These are phyloP conservation scores for Oreochromis mossambicus DNA, from an alignment of 2,797 vertebrate genomes.

Conservation along the genomic window DNA sequence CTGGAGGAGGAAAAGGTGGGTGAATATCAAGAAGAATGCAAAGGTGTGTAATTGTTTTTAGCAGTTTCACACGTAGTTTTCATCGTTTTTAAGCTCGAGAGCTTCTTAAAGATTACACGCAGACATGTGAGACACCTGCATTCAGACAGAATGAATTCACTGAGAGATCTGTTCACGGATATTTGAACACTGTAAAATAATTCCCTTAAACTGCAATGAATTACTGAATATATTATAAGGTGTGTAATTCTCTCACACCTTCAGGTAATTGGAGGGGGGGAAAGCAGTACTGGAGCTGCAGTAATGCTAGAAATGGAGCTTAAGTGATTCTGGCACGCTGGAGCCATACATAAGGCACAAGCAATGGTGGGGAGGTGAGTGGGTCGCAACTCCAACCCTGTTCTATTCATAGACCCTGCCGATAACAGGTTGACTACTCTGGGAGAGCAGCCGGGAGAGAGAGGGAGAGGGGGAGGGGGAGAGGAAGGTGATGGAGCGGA, in stretches of 20 bases:
- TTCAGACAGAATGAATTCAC: constrained; percentile 11
- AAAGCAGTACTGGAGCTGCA: background rate
- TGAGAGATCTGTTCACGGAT: background rate
- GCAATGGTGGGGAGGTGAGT: constrained; percentile 57
- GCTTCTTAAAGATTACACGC: background rate
- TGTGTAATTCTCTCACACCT: background rate
- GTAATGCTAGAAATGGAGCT: background rate
- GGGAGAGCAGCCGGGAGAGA: constrained; percentile 49
- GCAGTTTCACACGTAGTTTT: background rate
- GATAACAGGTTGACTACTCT: constrained; percentile 71
- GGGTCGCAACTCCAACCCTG: constrained; percentile 49
- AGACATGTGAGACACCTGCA: background rate
- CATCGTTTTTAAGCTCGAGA: background rate
- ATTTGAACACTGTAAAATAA: background rate
- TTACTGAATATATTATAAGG: background rate
- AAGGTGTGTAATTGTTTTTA: constrained; percentile 19
- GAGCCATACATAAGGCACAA: constrained; percentile 57
- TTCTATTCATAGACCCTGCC: constrained; percentile 67
- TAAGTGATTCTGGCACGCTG: constrained; percentile 30
- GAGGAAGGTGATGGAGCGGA: constrained; percentile 26
- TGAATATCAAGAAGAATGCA: constrained; percentile 3
- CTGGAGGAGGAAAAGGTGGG: background rate
- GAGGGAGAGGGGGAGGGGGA: background rate
- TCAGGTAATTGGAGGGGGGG: background rate
- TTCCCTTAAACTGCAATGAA: background rate